phyloP scores from a whole-genome alignment of 2,888 invertebrate species.

The Asteroscopus sphinx region DNA sequence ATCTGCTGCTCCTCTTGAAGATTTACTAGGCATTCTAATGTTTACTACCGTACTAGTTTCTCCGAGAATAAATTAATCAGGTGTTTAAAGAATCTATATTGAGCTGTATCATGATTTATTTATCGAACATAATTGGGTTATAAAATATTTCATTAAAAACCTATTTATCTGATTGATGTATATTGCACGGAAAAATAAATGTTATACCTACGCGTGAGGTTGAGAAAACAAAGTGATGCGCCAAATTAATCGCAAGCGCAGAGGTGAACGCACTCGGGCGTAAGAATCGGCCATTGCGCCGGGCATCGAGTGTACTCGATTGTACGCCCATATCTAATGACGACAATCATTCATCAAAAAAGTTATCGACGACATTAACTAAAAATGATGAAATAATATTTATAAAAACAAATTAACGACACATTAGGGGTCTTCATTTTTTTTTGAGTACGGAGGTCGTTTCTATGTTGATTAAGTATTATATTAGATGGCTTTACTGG shows the following conservation, averaged over 20 bases:
- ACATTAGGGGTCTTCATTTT: no score
- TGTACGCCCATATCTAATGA: constrained; percentile 37
- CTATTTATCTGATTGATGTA: constrained; percentile 17
- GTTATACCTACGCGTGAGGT: constrained; percentile 22
- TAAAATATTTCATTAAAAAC: constrained; percentile 7
- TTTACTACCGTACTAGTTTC: constrained; percentile 37
- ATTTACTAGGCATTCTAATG: constrained; percentile 36
- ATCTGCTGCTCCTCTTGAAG: constrained; percentile 35
- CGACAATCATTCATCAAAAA: no score
- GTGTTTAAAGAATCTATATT: constrained; percentile 29
- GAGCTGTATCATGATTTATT: constrained; percentile 32
- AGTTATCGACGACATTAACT: no score
- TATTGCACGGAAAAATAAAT: constrained; percentile 20
- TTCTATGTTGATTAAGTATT: no score
- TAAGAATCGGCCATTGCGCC: constrained; percentile 47
- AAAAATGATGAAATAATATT: no score
- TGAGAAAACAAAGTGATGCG: constrained; percentile 56
- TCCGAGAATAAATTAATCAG: constrained; percentile 31
- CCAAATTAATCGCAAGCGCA: constrained; percentile 59
- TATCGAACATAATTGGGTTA: constrained; percentile 24
- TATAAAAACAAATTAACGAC: no score
- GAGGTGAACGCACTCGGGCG: constrained; percentile 64
- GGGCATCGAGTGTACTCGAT: constrained; percentile 20
- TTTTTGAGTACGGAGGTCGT: no score
- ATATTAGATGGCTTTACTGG: no score